A percentile compares a stretch with the other conserved stretches of the same genome.
Evolutionary conservation across 2,113 vertebrate species (phyloP).

Genomic region (Sceloporus tristichus): DNA sequence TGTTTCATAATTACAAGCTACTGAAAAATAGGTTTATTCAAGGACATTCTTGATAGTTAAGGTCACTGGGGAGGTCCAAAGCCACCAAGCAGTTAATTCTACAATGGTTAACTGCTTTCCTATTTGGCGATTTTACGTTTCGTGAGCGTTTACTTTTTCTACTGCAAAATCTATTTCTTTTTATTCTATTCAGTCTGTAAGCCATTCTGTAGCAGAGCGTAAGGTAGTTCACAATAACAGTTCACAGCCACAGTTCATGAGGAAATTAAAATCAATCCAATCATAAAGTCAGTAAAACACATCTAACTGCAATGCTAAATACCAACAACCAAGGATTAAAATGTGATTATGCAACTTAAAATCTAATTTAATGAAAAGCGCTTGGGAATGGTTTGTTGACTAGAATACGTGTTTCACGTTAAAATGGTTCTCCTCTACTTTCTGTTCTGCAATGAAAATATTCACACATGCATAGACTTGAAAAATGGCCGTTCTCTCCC

Average conservation of each 20-base stretch:
- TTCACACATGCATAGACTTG: neutral
- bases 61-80: neutral
- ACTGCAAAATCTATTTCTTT: neutral
- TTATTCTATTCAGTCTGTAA: neutral
- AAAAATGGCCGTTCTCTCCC: neutral
- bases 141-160: neutral
- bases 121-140: neutral
- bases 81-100: neutral
- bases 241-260: neutral
- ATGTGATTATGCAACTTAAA: neutral
- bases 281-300: neutral
- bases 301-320: neutral
- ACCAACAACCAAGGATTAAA: neutral
- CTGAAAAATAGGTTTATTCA: neutral
- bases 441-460: neutral
- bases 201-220: neutral
- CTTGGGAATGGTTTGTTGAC: neutral
- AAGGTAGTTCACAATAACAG: neutral
- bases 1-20: neutral
- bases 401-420: neutral
- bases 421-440: neutral
- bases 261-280: neutral
- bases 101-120: neutral
- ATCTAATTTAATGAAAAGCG: neutral
- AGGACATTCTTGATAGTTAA: neutral